phyloP scores from a whole-genome alignment of 2,797 vertebrate species.

The Hemitrygon akajei region DNA sequence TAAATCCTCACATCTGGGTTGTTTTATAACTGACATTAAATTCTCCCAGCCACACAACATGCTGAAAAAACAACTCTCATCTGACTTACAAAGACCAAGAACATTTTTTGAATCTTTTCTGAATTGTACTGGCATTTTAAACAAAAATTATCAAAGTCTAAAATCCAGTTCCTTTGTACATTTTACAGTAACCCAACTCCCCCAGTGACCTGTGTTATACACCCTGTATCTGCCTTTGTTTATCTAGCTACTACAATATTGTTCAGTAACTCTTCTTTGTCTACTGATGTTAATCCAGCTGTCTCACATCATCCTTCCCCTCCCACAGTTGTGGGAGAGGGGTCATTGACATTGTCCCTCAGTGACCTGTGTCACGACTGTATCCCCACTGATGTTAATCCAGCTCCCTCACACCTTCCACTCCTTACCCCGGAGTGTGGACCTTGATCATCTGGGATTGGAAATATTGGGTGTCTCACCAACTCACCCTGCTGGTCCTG shows the following conservation, averaged over 20 bases:
- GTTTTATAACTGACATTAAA: background rate
- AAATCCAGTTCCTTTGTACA: background rate
- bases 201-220: background rate
- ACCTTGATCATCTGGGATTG: background rate
- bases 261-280: background rate
- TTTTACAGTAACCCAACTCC: background rate
- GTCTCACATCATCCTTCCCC: too few relatives aligned
- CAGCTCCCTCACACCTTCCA: background rate
- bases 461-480: background rate
- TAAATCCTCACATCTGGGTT: constrained; percentile 22
- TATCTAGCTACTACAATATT: background rate
- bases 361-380: background rate
- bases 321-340: too few relatives aligned
- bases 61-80: background rate
- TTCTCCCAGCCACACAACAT: background rate
- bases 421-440: background rate
- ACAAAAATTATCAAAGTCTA: background rate
- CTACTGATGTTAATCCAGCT: too few relatives aligned
- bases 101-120: background rate
- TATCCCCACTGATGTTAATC: background rate
- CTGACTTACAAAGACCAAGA: background rate
- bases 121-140: background rate
- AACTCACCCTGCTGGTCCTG: background rate
- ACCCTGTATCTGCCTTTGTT: background rate
- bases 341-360: too few relatives aligned